A percentile compares a stretch with the other conserved stretches of the same genome.
Evolutionary conservation across 2,888 invertebrate genomes (phyloP).

Genomic region (Cosmia trapezina): DNA sequence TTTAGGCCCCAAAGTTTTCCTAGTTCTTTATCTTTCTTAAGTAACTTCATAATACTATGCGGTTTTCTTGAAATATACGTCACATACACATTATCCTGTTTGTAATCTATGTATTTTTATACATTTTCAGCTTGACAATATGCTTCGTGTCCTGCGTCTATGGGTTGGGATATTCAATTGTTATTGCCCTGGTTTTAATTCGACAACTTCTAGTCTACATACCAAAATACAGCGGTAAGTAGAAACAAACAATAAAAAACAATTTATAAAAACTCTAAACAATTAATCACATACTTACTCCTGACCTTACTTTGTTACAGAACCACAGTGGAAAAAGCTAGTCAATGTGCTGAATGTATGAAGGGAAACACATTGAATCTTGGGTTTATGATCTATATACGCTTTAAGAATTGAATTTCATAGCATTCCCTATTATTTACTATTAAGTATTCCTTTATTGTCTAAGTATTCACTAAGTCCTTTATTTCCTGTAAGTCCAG

Average conservation of each 20-base stretch:
- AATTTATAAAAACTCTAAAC: background rate
- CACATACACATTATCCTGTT: background rate
- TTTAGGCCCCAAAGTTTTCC: background rate
- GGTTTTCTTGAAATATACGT: background rate
- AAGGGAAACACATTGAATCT: conserved; percentile 39
- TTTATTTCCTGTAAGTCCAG: background rate
- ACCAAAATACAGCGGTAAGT: conserved; percentile 84
- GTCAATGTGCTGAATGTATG: conserved; percentile 76
- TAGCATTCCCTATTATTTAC: conserved; percentile 14
- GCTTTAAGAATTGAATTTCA: conserved; percentile 32
- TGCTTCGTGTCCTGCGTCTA: conserved; percentile 91
- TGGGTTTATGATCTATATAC: conserved; percentile 14
- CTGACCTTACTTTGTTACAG: conserved; percentile 66
- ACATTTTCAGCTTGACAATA: conserved; percentile 87
- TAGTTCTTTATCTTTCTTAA: background rate
- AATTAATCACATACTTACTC: background rate
- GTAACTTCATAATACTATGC: background rate
- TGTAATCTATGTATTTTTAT: background rate
- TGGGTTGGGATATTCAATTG: conserved; percentile 83
- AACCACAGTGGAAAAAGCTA: conserved; percentile 80
- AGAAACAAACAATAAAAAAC: background rate
- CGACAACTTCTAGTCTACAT: conserved; percentile 86
- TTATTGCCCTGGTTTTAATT: conserved; percentile 84
- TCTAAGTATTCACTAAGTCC: background rate
- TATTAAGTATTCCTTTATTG: background rate